phyloP scores from a whole-genome alignment of 2,113 vertebrate species.

The Sminthopsis crassicaudata region DNA sequence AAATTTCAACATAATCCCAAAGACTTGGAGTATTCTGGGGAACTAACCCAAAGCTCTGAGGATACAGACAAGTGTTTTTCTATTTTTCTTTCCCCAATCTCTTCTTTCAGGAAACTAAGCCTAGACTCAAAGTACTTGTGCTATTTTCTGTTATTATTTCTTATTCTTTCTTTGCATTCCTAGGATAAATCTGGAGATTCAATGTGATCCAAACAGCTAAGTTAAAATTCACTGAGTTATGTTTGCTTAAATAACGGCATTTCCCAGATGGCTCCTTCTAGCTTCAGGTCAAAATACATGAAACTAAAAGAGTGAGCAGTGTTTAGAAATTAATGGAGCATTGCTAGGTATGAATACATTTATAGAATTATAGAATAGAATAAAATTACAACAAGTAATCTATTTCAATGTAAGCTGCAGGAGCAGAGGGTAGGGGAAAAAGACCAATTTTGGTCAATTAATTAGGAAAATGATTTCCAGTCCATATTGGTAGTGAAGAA shows the following conservation, averaged over 20 bases:
- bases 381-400: conserved; percentile 35
- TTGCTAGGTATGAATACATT: conserved; percentile 31
- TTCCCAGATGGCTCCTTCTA: conserved; percentile 75
- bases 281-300: conserved; percentile 68
- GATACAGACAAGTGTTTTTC: conserved; percentile 72
- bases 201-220: conserved; percentile 72
- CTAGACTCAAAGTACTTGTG: conserved; percentile 49
- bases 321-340: conserved; percentile 56
- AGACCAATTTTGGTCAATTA: conserved; percentile 32
- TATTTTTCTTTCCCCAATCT: conserved; percentile 21
- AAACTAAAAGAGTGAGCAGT: conserved; percentile 58
- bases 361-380: conserved; percentile 18
- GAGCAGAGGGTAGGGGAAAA: neutral
- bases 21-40: conserved; percentile 64
- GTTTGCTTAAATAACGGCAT: conserved; percentile 80
- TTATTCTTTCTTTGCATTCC: conserved; percentile 72
- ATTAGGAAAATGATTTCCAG: neutral
- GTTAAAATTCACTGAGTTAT: conserved; percentile 64
- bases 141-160: conserved; percentile 75
- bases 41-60: conserved; percentile 55
- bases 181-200: conserved; percentile 75
- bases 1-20: conserved; percentile 69
- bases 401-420: conserved; percentile 3
- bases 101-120: conserved; percentile 70
- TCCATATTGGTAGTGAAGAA: neutral